Base-by-base conservation (phyloP, 2,888 invertebrate genomes). In the Drosophila neotestacea region DNA sequence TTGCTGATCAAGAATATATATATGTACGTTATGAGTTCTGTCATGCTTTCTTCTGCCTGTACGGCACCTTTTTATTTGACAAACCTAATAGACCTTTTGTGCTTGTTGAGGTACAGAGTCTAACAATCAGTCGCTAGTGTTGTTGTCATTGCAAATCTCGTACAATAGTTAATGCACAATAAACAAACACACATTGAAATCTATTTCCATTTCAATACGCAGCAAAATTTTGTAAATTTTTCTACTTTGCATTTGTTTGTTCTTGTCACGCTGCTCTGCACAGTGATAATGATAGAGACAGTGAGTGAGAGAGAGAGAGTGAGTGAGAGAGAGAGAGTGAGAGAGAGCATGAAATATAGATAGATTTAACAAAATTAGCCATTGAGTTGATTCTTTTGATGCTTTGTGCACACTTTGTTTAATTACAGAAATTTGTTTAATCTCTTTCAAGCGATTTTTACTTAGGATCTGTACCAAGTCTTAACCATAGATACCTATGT, bases 181-280 rank as follows among this genome's bases (percentile, higher is more conserved):
- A 72, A 34, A 58, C 52, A 70, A 44, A 56, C 39, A 48, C 54
- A 59, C 61, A 55, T 47, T 55, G 55, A 79, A 85, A 77, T 73
- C 78, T 80, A 83, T 86, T 88, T 76, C 81, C 86, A 88, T 88
- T 88, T 88, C 76, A 84, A 84, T 88, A 83, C 70, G 28, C 47
- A 59, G 77, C 64, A 59, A 67, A 72, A 78, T 67, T 63, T 55
- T 60, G 47, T 63, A 13, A 39, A 30, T 67, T 46, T 65, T 41
- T 28, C 52, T 47, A n/a, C 16, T 47, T 16, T 50, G 27, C 32
- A 44, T 46, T 71, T 68, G 77, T 79, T 82, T 80, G 65, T 82
- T 79, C 85, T 70, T 80, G 86, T 85, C 88, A 84, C 86, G 84
- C 84, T 83, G 88, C 81, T 77, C 85, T 82, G 88, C 85, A 66